These are phyloP conservation scores for Drosophila suboccidentalis DNA, from an alignment of 2,888 invertebrate genomes.

Conservation along the genomic window DNA sequence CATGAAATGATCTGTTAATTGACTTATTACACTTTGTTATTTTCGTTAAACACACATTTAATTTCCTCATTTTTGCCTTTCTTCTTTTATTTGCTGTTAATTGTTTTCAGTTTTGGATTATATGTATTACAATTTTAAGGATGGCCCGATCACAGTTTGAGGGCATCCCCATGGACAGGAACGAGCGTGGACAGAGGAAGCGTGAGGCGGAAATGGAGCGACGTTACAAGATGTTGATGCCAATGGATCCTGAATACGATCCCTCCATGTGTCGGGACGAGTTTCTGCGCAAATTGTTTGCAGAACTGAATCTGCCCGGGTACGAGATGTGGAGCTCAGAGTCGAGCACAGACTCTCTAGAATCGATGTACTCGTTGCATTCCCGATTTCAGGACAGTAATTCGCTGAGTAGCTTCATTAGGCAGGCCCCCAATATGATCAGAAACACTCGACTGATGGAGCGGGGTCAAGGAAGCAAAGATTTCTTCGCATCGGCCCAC, in stretches of 20 bases:
- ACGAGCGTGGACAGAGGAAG: neutral
- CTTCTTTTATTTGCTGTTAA: neutral
- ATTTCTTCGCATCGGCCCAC: neutral
- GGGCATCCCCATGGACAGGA: neutral
- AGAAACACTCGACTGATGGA: neutral
- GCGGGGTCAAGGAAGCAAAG: neutral
- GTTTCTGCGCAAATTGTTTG: conserved; percentile 34
- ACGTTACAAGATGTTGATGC: conserved; percentile 32
- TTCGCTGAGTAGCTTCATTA: conserved; percentile 1
- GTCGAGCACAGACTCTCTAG: neutral
- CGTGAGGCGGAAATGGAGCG: neutral
- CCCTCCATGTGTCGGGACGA: conserved; percentile 43
- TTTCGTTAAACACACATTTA: neutral
- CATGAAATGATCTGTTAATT: neutral
- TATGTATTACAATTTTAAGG: neutral
- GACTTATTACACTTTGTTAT: neutral
- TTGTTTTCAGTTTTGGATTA: neutral
- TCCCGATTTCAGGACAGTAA: neutral
- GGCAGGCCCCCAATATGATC: neutral
- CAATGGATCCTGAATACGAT: conserved; percentile 22
- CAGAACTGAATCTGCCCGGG: conserved; percentile 18
- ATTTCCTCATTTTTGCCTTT: neutral
- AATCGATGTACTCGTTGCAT: neutral
- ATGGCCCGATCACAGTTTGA: neutral
- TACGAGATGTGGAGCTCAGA: neutral